Evolutionary conservation across 2,888 invertebrate genomes (phyloP), one percentile per base, ranked within the genome.

Genomic region (Eumerus sabulonum): DNA sequence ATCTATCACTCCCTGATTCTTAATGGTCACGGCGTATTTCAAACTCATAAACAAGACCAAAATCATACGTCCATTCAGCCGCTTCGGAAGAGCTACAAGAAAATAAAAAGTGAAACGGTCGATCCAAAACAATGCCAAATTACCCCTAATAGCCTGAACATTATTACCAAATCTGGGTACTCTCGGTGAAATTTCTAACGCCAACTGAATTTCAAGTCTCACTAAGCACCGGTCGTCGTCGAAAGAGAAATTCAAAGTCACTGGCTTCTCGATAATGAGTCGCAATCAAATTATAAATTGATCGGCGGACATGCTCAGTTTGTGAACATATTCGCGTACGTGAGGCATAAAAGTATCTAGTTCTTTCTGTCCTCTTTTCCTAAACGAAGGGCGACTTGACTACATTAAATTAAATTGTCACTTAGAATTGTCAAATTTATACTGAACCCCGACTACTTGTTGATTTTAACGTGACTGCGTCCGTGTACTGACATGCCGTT

Each of bases 91-190:
- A 70, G 38, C 44, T 56, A 73, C 77, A 73, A 62, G 73, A 77
- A 63, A 77, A 73, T 60, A 60, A 79, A 79, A 79, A 79, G 79
- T 70, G 74, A 79, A 79, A 79, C 54, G 74, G 42, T 48, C 68
- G 27, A 2, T 48, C 64, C 68, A 17, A 79, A 73, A 68, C 63
- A 63, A 68, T 64, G 68, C 67, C 67, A 59, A 79, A 70, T 79
- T 74, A 47, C 50, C 54, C 70, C 63, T 74, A 74, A 79, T 79
- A 63, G 51, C 14, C 38, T 42, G 64, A 56, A 74, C 62, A 48
- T 48, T 48, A 45, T 60, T 57, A 54, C 74, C 17, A 56, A 64
- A 68, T 38, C n/a, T 64, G 59, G 63, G 9, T 17, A 27, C 7
- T 2, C 7, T 9, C 48, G 48, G 76, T 59, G 70, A 71, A 76